Base-by-base conservation (phyloP, 2,888 invertebrate genomes). In the Agrenia bidenticulata region DNA sequence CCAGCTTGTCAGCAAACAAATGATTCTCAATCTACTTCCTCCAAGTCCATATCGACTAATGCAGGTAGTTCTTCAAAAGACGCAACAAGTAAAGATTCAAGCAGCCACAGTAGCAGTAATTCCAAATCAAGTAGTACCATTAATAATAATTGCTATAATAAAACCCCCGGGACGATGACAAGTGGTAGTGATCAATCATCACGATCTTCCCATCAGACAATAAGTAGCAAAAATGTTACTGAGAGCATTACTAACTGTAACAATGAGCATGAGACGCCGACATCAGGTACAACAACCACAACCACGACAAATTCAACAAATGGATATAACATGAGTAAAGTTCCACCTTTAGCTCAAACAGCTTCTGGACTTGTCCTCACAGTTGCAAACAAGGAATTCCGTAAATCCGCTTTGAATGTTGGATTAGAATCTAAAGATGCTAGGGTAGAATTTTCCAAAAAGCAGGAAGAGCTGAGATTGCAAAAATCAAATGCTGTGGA, bases 381-480 rank as follows among this genome's bases (percentile, higher is more conserved):
- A 50, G 55, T 67, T 50, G 61, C 72, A 39, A 69, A 85, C 23
- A 89, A 89, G 78, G 89, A 89, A 80, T 88, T 88, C 78, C 82
- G 89, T 39, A 89, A 89, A 78, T 89, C 89, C 0, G 86, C 86
- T 0, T 78, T 89, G 15, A 89, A 89, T 79, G 87, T 88, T 81
- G 82, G 82, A 37, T 79, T 57, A 26, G 80, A 80, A 15, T 81
- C 80, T 58, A 75, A 77, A 76, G 64, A 77, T 56, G 73, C 69
- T 32, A 75, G 69, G 66, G 53, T 61, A 19, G 77, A 77, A 61
- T 77, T 70, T 70, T 70, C 62, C 58, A 77, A 74, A 76, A 78
- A 76, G 32, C 77, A 77, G 55, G 77, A 77, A 66, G 77, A 75
- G 17, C 42, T 41, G n/a, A 39, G 57, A 42, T 24, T 59, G 37